Base-by-base conservation (phyloP, 2,113 vertebrate species). In the Microtus ochrogaster region DNA sequence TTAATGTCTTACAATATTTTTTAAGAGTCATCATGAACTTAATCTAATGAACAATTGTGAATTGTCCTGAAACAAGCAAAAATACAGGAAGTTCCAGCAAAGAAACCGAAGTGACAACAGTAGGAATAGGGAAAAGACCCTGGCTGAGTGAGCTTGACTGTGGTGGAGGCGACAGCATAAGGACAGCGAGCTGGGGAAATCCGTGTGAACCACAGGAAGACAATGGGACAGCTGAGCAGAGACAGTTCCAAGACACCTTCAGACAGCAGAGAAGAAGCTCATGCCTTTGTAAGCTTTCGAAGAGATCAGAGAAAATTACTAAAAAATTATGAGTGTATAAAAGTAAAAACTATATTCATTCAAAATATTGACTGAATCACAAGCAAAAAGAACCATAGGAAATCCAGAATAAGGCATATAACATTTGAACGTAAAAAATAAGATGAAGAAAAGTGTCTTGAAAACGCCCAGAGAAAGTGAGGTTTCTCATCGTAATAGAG, bases 11-110 rank as follows among this genome's bases (percentile, higher is more conserved):
- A 70, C 6, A 86, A 33, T 17, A 89, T 79, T 73, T 74, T 74
- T 58, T 89, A 85, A 63, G 28, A 85, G 16, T 10, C 52, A 66
- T 92, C 7, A 76, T 77, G 77, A 94, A 87, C 36, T 89, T 52
- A 92, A 61, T 82, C 21, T n/a, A n/a, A 90, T 8, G 74, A 66
- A 30, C 26, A 52, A 70, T 49, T 61, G 63, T 82, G 33, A 87
- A 87, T 82, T 87, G 24, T 90, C 13, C 70, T 65, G 58, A 92
- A 92, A 86, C 28, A 91, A 95, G 12, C 58, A 72, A 94, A 94
- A 78, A 28, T 3, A 66, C 30, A 21, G 24, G 74, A 73, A 95
- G 89, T 88, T 41, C 7, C 72, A 91, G 24, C 24, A 91, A 61
- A 68, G 6, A 30, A 83, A 93, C 4, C n/a, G 55, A 94, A 95